Base-by-base conservation (phyloP, 2,888 invertebrate species). In the Slavum lentiscoides region DNA sequence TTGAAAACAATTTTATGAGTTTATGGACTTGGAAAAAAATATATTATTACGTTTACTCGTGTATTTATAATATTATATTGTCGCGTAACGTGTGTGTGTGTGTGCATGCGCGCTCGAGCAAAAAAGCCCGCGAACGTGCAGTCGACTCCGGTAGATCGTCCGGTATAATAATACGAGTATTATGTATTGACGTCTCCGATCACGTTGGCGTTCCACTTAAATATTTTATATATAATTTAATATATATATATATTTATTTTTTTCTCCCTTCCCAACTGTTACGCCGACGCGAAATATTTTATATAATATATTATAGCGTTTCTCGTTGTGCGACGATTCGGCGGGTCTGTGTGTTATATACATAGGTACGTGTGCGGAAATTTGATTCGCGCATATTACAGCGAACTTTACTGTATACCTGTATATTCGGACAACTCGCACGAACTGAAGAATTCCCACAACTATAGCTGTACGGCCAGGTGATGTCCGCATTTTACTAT, bases 171-270 rank as follows among this genome's bases (percentile, higher is more conserved):
- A n/a, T n/a, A n/a, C n/a, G n/a, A n/a, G n/a, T n/a, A n/a, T n/a
- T n/a, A n/a, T n/a, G n/a, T 69, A 55, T 30, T 53, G 53, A 69
- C n/a, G 69, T 69, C 55, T 69, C 53, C 69, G 69, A 69, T 69
- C 69, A 69, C 69, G 69, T 69, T 19, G 23, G 23, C 0, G 68
- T 21, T 67, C 67, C 30, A 69, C 69, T 69, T 55, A 69, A 69
- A 53, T 30, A 30, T 61, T 13, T 49, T 11, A n/a, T 23, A 61
- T 61, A 61, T 23, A 23, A 61, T 61, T 23, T 21, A 61, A 61
- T 61, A 23, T 61, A 17, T 19, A 30, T 30, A 30, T 4, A 30
- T 30, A 30, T 30, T 30, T n/a, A n/a, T 19, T 19, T 19, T 30
- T 30, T 30, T 30, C 61, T 15, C 11, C 49, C 49, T 11, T 43